These are phyloP conservation scores for Dorcus hopei DNA, from an alignment of 2,888 invertebrate genomes.

Conservation along the genomic window DNA sequence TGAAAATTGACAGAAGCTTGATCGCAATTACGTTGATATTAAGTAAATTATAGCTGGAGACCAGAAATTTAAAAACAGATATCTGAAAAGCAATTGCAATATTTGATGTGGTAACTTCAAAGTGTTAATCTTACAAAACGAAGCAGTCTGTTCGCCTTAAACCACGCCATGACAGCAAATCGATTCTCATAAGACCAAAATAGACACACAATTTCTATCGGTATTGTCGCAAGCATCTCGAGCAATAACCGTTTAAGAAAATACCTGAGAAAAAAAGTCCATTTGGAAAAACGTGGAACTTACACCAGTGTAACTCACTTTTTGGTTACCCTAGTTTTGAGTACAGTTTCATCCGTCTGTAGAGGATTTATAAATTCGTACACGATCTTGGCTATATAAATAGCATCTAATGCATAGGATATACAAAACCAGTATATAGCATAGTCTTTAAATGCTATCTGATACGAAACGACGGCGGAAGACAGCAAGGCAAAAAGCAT, in stretches of 20 bases:
- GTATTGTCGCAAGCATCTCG: conserved; percentile 19
- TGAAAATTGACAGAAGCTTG: conserved; percentile 23
- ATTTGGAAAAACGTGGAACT: background rate
- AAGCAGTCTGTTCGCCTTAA: conserved; percentile 20
- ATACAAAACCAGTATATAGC: conserved; percentile 7
- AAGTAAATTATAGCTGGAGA: conserved; percentile 23
- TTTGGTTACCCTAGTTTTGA: background rate
- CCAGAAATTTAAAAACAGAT: too few relatives aligned
- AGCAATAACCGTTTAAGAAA: conserved; percentile 16
- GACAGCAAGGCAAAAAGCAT: conserved; percentile 21
- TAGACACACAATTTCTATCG: conserved; percentile 18
- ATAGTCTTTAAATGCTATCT: conserved; percentile 22
- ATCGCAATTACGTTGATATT: conserved; percentile 26
- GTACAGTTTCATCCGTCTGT: background rate
- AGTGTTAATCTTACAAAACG: conserved; percentile 16
- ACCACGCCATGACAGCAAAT: conserved; percentile 1
- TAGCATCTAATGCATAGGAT: conserved; percentile 22
- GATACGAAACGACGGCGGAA: conserved; percentile 18
- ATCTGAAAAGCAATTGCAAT: background rate
- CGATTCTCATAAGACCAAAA: background rate
- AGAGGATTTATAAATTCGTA: conserved; percentile 24
- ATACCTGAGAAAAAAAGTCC: conserved; percentile 11
- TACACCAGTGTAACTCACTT: background rate
- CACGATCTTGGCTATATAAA: conserved; percentile 23
- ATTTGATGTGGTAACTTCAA: background rate